Evolutionary conservation across 1,140 invertebrate genomes (phyloP), one percentile per base, ranked within the genome.

Genomic region (silkworm (Bombyx mori)): DNA sequence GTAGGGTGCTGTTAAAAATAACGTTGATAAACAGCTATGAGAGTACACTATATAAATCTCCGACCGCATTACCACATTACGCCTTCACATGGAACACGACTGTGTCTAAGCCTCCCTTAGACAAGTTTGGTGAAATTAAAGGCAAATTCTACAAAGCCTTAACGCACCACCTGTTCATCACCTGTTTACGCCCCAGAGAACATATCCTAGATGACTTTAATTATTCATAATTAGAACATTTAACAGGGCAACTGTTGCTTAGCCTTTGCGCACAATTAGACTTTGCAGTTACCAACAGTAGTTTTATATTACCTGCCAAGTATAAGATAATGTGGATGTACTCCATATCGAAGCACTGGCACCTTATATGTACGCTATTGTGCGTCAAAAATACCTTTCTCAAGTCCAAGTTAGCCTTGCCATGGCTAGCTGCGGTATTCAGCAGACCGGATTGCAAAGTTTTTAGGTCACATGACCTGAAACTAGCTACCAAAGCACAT

Each of bases 251-350:
- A 8, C 10, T 62, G 8, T 49, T 69, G n/a, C 61, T 71, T 0
- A 59, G 52, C 42, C 44, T 74, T 2, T 74, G 72, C 58, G 58
- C 69, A 12, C 58, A 69, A 61, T 65, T 57, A 46, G 8, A 60
- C 0, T 42, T 73, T 22, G 54, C 61, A 7, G 58, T 70, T 4
- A 63, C 64, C 4, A 71, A 65, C 47, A 74, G 65, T 5, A 60
- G 62, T 56, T 74, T 74, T 35, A 44, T 60, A 46, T 60, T 68
- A 42, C 44, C 66, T 8, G 57, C 54, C 7, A 74, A 74, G 22
- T 48, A 71, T 44, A 47, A 47, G 45, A 12, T 5, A 8, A 47
- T 5, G 1, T 47, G 45, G 45, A 47, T 47, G 45, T 5, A 47
- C 5, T 5, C 45, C 3, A 8, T 1, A 10, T 45, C 44, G 7